Conservation (phyloP, 1,140 invertebrate genomes). For the Hycleus cichorii region DNA sequence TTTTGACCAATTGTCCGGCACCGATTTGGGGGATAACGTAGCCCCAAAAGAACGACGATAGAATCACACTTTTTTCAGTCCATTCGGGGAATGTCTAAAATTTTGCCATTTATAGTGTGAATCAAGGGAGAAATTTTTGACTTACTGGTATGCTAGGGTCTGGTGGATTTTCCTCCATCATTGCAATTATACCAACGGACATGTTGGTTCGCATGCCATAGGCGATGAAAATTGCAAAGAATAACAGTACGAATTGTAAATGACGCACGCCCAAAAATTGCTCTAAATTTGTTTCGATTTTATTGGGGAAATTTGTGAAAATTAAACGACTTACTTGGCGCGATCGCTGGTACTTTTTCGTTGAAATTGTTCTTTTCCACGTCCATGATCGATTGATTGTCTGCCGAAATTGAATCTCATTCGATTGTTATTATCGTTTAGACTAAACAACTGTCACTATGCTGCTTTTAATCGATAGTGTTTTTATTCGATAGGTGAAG, state of each 20-base stretch:
- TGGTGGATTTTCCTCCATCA: constrained; percentile 1
- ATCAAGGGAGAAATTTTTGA: not conserved
- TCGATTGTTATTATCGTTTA: not conserved
- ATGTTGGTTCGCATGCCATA: not conserved
- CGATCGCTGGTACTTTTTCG: too few species aligned
- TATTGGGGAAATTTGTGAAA: not conserved
- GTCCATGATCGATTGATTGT: too few species aligned
- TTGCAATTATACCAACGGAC: constrained; percentile 5
- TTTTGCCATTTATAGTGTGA: too few species aligned
- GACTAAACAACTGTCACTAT: too few species aligned
- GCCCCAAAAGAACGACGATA: constrained; percentile 62
- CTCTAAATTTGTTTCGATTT: not conserved
- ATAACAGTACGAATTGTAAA: not conserved
- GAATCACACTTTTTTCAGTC: constrained; percentile 41
- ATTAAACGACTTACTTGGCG: not conserved
- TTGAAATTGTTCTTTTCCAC: too few species aligned
- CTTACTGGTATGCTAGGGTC: constrained; percentile 4
- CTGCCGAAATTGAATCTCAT: too few species aligned
- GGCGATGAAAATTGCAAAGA: not conserved
- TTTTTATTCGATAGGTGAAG: too few species aligned
- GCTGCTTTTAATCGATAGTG: too few species aligned
- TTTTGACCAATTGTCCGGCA: constrained; percentile 57
- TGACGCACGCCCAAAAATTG: not conserved
- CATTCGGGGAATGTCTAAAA: constrained; percentile 6
- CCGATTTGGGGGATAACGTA: constrained; percentile 52